Percentiles rank a stretch among this genome's conserved stretches.
Conservation (phyloP, 30 jellyfish, hydroid and myxozoan genomes). For the Aurelia sp. region DNA sequence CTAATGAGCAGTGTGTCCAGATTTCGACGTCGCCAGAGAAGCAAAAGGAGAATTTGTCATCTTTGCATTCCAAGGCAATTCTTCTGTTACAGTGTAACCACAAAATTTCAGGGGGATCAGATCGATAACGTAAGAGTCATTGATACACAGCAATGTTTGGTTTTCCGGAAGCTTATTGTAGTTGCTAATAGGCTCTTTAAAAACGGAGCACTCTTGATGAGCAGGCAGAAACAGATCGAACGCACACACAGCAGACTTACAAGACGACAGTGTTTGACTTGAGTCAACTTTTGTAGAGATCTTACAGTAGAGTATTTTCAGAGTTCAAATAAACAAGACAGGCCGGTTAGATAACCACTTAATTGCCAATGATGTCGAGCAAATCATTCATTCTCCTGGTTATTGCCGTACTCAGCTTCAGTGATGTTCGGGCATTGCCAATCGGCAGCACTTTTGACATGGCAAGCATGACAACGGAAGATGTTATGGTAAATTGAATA, state of each 20-base stretch:
- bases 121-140: slow-evolving; percentile 41
- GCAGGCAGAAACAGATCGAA: slow-evolving; percentile 26
- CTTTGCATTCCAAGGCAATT: slow-evolving; percentile 31
- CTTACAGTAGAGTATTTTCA: not conserved
- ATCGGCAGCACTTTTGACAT: not conserved
- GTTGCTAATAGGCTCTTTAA: slow-evolving; percentile 52
- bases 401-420: not conserved
- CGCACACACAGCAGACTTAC: slow-evolving; percentile 24
- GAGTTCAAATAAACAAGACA: not conserved
- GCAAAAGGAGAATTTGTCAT: not conserved
- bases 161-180: slow-evolving; percentile 81
- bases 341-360: not conserved
- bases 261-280: not conserved
- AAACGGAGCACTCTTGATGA: slow-evolving; percentile 35
- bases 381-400: not conserved
- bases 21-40: not conserved
- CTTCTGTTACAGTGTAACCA: slow-evolving; percentile 27
- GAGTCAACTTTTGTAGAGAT: not conserved
- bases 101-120: slow-evolving; percentile 59
- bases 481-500: slow-evolving; percentile 50
- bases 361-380: slow-evolving; percentile 11
- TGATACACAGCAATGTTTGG: slow-evolving; percentile 57
- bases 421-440: slow-evolving; percentile 43
- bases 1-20: not conserved
- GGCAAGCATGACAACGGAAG: slow-evolving; percentile 44